Conservation (phyloP, 2,797 vertebrate species). For the Pyrrhura leucotis region DNA sequence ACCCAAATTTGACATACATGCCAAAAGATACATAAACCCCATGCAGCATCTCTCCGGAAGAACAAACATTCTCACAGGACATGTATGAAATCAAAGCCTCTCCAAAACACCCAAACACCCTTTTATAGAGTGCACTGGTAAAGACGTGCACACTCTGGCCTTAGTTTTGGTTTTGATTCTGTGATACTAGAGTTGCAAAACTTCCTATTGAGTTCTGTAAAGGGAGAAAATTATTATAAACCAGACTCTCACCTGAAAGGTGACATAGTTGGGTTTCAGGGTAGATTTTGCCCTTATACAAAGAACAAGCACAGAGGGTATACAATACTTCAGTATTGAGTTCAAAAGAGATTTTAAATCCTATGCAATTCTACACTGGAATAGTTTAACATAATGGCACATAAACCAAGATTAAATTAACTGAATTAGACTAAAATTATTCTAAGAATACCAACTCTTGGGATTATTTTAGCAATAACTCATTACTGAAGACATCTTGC, state of each 20-base stretch:
- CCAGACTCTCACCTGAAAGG: neutral
- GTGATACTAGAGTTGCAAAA: neutral
- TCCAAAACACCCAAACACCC: neutral
- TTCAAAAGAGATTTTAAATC: neutral
- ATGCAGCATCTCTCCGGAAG: neutral
- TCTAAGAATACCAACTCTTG: neutral
- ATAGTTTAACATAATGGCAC: neutral
- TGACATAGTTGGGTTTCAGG: neutral
- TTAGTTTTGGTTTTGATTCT: neutral
- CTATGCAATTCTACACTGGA: neutral
- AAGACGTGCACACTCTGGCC: fast-evolving
- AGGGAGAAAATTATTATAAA: neutral
- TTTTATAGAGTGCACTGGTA: neutral
- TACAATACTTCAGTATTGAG: neutral
- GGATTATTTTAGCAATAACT: neutral
- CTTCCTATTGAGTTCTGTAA: neutral
- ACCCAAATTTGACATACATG: neutral
- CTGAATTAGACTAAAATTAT: neutral
- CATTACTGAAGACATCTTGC: neutral
- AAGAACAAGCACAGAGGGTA: neutral
- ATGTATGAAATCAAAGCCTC: neutral
- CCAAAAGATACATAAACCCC: neutral
- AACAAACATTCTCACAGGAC: neutral
- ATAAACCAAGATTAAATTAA: neutral
- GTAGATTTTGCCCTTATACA: neutral